These are phyloP conservation scores for Heliangelus exortis DNA, from an alignment of 2,797 vertebrate species.

Conservation along the genomic window DNA sequence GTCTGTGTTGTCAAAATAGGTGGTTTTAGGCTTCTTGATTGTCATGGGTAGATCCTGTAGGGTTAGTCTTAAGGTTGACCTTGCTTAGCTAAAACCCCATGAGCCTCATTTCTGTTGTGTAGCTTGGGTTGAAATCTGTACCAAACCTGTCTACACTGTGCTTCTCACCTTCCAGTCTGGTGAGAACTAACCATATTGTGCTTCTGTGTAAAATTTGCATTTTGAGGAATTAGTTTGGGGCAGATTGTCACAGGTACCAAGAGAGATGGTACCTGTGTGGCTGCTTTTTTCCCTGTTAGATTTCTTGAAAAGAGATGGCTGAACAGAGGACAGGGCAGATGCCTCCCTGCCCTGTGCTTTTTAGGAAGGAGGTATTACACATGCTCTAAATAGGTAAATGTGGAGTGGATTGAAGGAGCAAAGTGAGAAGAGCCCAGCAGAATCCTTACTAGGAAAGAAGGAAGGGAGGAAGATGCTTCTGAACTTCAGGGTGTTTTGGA, in stretches of 20 bases:
- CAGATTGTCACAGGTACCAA: neutral
- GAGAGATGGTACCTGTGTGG: neutral
- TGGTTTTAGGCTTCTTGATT: neutral
- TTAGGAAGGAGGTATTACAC: fast-evolving
- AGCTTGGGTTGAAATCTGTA: neutral
- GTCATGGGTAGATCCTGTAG: neutral
- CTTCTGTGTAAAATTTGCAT: neutral
- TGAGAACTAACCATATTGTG: neutral
- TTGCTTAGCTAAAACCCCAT: neutral
- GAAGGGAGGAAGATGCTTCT: neutral
- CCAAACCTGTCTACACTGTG: neutral
- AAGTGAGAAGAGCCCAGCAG: neutral
- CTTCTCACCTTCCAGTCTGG: neutral
- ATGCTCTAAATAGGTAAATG: fast-evolving
- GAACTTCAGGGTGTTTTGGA: neutral
- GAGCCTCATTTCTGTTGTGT: neutral
- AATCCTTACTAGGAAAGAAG: neutral
- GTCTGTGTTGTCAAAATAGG: neutral
- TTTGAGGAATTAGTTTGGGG: neutral
- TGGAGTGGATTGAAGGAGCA: neutral
- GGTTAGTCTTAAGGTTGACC: neutral
- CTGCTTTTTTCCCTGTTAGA: neutral
- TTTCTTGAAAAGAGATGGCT: neutral
- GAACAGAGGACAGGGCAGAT: neutral
- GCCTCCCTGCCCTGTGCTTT: neutral